phyloP scores from a whole-genome alignment of 2,888 invertebrate species.

The Cryptus viduatorius region DNA sequence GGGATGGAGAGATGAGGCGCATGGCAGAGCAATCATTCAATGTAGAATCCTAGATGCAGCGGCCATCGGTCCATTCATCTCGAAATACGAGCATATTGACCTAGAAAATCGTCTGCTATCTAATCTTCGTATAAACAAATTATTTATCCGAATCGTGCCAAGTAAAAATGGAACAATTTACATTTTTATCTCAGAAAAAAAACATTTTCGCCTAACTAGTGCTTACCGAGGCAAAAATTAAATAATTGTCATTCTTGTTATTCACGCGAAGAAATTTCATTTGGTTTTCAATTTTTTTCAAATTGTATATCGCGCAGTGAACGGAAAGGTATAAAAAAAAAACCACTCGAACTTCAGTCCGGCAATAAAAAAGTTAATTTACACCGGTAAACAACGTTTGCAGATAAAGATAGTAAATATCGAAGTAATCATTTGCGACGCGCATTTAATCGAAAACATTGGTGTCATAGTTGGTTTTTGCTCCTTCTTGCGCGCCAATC shows the following conservation, averaged over 20 bases:
- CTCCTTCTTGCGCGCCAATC: constrained; percentile 1
- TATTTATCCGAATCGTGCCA: too few species aligned
- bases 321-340: too few species aligned
- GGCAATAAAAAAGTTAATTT: too few species aligned
- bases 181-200: too few species aligned
- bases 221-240: too few species aligned
- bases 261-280: too few species aligned
- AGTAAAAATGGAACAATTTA: not conserved
- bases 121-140: not conserved
- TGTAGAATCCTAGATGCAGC: constrained; percentile 23
- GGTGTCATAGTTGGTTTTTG: not conserved
- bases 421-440: constrained; percentile 27
- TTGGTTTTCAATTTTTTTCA: too few species aligned
- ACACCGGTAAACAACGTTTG: too few species aligned
- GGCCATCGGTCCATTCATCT: constrained; percentile 48
- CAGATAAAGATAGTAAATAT: not conserved
- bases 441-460: constrained; percentile 24
- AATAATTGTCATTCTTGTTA: too few species aligned
- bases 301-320: too few species aligned
- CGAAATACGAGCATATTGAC: constrained; percentile 23
- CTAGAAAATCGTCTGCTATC: constrained; percentile 13
- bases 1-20: constrained; percentile 12
- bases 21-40: constrained; percentile 54
- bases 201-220: too few species aligned
- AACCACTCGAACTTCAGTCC: too few species aligned